phyloP scores from a whole-genome alignment of 2,888 invertebrate genomes.

The Caenorhabditis angaria region DNA sequence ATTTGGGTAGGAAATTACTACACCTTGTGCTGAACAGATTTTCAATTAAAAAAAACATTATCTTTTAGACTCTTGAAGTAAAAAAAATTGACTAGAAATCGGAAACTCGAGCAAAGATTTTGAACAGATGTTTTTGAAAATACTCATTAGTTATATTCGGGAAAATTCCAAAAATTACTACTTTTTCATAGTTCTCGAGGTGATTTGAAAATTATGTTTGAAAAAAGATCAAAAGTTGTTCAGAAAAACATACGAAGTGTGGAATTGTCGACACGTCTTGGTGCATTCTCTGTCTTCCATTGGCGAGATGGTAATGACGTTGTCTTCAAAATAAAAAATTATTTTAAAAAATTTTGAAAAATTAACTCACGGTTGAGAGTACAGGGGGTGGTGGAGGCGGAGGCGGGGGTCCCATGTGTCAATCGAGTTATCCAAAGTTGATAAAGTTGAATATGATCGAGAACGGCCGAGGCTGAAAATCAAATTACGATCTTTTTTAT shows the following conservation, averaged over 20 bases:
- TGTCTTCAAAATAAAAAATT: constrained; percentile 46
- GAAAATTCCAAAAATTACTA: too few relatives aligned
- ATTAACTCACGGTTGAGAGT: constrained; percentile 50
- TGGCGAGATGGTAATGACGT: constrained; percentile 67
- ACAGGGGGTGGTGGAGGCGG: constrained; percentile 72
- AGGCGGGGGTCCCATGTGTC: constrained; percentile 61
- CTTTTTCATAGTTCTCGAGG: too few relatives aligned
- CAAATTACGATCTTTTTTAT: neutral
- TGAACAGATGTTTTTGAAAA: too few relatives aligned
- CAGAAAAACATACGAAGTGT: constrained; percentile 42
- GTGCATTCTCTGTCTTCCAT: constrained; percentile 70
- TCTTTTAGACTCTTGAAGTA: too few relatives aligned
- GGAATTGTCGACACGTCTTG: constrained; percentile 65
- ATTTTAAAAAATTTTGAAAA: constrained; percentile 3
- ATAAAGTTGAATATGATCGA: constrained; percentile 33
- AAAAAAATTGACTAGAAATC: too few relatives aligned
- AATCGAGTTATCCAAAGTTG: constrained; percentile 19
- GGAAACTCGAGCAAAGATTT: too few relatives aligned
- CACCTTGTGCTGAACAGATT: too few relatives aligned
- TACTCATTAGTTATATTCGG: too few relatives aligned
- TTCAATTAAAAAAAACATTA: too few relatives aligned
- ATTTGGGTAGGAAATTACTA: too few relatives aligned
- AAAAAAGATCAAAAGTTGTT: neutral
- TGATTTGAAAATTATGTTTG: too few relatives aligned
- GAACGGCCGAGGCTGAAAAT: constrained; percentile 50